phyloP scores from a whole-genome alignment of 2,113 vertebrate species.

The Psammodynastes pulverulentus region DNA sequence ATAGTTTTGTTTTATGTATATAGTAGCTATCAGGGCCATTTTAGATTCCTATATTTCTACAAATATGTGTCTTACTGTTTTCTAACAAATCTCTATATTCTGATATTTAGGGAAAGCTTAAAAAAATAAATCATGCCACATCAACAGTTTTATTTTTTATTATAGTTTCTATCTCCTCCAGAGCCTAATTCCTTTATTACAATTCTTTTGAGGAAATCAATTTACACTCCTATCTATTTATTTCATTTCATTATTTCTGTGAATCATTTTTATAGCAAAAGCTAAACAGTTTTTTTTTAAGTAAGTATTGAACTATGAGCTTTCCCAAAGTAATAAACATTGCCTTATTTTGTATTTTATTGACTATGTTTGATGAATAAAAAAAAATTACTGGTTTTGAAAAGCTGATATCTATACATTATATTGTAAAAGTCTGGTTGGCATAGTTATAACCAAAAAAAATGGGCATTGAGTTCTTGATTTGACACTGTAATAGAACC shows the following conservation, averaged over 20 bases:
- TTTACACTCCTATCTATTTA: not conserved
- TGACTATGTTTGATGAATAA: slow-evolving; percentile 1
- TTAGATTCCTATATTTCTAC: not conserved
- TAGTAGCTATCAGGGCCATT: not conserved
- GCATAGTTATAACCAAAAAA: slow-evolving; percentile 21
- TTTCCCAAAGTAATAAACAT: slow-evolving; percentile 39
- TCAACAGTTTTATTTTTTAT: not conserved
- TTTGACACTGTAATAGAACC: slow-evolving; percentile 18
- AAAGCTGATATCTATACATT: slow-evolving; percentile 36
- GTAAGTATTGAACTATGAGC: slow-evolving; percentile 36
- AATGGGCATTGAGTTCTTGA: slow-evolving; percentile 30
- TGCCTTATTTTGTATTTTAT: slow-evolving; percentile 13
- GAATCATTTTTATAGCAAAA: slow-evolving; percentile 26
- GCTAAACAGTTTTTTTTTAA: slow-evolving; percentile 23
- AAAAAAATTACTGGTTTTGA: not conserved
- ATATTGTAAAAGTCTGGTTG: slow-evolving; percentile 33
- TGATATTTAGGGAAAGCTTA: not conserved
- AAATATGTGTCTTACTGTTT: not conserved
- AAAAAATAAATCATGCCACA: not conserved
- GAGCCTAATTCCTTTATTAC: slow-evolving; percentile 7
- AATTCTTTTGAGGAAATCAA: slow-evolving; percentile 17
- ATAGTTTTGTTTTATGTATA: not conserved
- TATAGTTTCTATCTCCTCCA: not conserved
- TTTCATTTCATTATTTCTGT: not conserved
- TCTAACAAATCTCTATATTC: not conserved